Evolutionary conservation across 2,797 vertebrate genomes (phyloP), one percentile per base, ranked within the genome.

Genomic region (Miichthys miiuy): DNA sequence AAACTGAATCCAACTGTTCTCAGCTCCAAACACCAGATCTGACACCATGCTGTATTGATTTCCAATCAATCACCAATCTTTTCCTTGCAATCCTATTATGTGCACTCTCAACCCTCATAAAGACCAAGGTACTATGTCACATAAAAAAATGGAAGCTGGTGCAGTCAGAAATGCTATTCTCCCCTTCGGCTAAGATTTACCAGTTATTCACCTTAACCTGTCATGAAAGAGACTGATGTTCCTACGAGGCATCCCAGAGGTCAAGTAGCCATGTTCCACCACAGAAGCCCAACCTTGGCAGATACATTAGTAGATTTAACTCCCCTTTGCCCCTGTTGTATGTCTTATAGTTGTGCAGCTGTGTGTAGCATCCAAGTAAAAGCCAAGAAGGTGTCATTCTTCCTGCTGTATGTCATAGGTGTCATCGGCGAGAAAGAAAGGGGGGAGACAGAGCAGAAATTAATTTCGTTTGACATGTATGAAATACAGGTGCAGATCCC

Each of bases 391-490:
- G 52, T 12, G 18, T 17, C 13, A 51, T 60, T 85, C 57, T 63
- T 55, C 56, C 65, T 16, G 65, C 67, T 65, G 76, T 88, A 86
- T 81, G 72, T 93, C 87, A 87, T 41, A 46, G 52, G 27, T 82
- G 78, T 80, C 30, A 6, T 34, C 66, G 14, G 25, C 47, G 74
- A 27, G 48, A 34, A 34, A 56, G 68, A 75, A 60, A 50, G 64
- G 66, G 52, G 64, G 57, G 58, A 46, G 47, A 46, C 56, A 30
- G 81, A 78, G 76, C 63, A 77, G 80, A 64, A 68, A 88, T 82
- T 84, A 27, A 90, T 93, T 91, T 86, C 83, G 68, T 77, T 72
- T 84, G 88, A 88, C 88, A 82, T 68, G 80, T 80, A 69, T 88
- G 84, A 90, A 77, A 84, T 78, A 75, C 48, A 56, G 63, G 78